Conservation (phyloP, 2,888 invertebrate species). For the Chirona hameri region DNA sequence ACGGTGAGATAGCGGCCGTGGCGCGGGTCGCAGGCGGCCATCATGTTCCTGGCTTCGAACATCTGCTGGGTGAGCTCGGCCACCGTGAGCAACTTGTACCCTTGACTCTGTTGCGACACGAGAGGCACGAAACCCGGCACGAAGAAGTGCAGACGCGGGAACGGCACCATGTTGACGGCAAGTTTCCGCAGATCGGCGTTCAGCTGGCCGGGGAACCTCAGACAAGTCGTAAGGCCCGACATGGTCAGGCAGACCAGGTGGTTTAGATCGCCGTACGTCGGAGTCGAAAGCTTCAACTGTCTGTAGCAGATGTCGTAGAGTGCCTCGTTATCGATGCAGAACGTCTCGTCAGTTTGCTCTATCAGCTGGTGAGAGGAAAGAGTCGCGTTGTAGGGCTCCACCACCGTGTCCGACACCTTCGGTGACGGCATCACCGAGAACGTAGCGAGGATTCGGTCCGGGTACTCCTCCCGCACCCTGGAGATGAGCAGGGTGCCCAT, state of each 20-base stretch:
- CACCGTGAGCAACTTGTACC: conserved; percentile 70
- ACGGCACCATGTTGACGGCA: conserved; percentile 59
- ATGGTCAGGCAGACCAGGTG: conserved; percentile 78
- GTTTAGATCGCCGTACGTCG: conserved; percentile 87
- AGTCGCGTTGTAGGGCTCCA: conserved; percentile 52
- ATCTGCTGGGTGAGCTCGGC: conserved; percentile 63
- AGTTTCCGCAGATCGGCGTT: conserved; percentile 84
- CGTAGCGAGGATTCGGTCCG: conserved; percentile 76
- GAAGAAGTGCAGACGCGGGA: conserved; percentile 54
- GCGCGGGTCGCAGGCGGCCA: conserved; percentile 60
- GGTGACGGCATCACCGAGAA: conserved; percentile 80
- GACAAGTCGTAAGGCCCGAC: conserved; percentile 86
- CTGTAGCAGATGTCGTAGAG: conserved; percentile 58
- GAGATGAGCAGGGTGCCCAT: conserved; percentile 94
- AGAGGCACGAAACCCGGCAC: conserved; percentile 49
- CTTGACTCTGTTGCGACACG: conserved; percentile 60
- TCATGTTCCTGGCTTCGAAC: conserved; percentile 66
- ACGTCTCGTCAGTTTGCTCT: conserved; percentile 53
- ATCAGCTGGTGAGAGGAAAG: conserved; percentile 52
- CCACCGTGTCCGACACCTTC: conserved; percentile 59
- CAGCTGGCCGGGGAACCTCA: conserved; percentile 83
- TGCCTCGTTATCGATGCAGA: conserved; percentile 55
- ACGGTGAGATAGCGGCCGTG: conserved; percentile 59
- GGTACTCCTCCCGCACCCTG: conserved; percentile 87
- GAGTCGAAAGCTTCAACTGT: conserved; percentile 78